These are phyloP conservation scores for Clistopyga incitator DNA, from an alignment of 2,888 invertebrate genomes.

Conservation along the genomic window DNA sequence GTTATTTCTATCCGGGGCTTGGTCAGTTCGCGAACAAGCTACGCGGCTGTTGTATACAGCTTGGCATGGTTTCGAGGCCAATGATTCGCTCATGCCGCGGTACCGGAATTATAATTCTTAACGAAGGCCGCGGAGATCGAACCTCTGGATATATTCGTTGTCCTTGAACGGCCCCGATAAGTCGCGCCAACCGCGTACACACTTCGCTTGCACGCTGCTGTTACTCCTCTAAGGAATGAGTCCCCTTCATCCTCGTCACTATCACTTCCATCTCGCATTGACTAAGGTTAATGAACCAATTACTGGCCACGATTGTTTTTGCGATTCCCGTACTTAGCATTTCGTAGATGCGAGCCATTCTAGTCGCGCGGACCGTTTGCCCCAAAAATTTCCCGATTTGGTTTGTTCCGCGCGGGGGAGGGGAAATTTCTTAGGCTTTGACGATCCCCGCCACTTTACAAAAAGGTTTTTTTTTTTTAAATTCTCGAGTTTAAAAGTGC, in stretches of 20 bases:
- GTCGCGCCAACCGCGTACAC: constrained; percentile 50
- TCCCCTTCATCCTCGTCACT: constrained; percentile 25
- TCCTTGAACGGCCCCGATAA: constrained; percentile 62
- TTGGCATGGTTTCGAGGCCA: constrained; percentile 77
- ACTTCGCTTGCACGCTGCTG: constrained; percentile 9
- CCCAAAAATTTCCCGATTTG: no score
- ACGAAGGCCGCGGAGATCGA: constrained; percentile 74
- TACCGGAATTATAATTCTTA: constrained; percentile 80
- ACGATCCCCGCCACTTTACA: neutral
- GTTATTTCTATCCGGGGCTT: constrained; percentile 52
- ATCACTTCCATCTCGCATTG: constrained; percentile 5
- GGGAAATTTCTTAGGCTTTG: neutral
- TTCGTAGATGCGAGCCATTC: neutral
- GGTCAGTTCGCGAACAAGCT: constrained; percentile 29
- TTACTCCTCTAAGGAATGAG: constrained; percentile 6
- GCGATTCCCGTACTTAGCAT: neutral
- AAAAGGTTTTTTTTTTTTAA: no score
- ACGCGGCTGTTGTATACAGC: constrained; percentile 55
- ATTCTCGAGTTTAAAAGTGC: no score
- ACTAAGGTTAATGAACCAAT: constrained; percentile 7
- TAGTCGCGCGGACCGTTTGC: no score
- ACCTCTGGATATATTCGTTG: constrained; percentile 54
- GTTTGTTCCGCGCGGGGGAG: no score
- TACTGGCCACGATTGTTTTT: neutral
- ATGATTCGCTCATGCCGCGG: constrained; percentile 75